These are phyloP conservation scores for Callipepla californica DNA, from an alignment of 2,113 vertebrate genomes.

Conservation along the genomic window DNA sequence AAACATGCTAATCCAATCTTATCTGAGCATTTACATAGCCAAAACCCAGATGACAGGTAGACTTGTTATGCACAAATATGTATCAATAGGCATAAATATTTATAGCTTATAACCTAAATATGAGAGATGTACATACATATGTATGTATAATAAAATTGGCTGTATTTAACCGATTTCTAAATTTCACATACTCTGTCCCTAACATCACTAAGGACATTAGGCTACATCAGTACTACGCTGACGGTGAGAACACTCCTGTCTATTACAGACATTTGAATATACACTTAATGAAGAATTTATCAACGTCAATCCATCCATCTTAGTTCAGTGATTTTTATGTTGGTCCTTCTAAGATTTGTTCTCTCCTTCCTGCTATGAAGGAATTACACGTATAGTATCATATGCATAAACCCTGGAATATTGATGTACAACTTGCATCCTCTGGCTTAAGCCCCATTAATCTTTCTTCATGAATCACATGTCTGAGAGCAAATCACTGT, in stretches of 20 bases:
- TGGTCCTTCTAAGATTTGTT: not conserved
- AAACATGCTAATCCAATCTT: not conserved
- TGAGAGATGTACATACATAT: not conserved
- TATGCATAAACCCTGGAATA: conserved; percentile 12
- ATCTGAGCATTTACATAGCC: not conserved
- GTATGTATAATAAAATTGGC: not conserved
- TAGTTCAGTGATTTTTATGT: not conserved
- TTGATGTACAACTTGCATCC: not conserved
- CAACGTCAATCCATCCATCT: not conserved
- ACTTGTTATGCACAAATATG: not conserved
- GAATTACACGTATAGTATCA: not conserved
- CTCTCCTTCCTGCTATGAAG: not conserved
- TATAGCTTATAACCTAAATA: not conserved
- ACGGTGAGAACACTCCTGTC: not conserved
- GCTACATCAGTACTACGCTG: not conserved
- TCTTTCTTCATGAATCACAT: conserved; percentile 1
- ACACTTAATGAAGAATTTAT: conserved; percentile 23
- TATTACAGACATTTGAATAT: not conserved
- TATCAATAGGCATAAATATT: not conserved
- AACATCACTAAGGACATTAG: not conserved
- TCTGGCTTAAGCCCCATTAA: conserved; percentile 21
- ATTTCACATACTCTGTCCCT: not conserved
- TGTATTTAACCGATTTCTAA: not conserved
- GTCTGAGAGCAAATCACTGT: not conserved
- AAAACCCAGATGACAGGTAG: not conserved